Conservation (phyloP, 2,888 invertebrate species). For the Polylopha cassiicola region DNA sequence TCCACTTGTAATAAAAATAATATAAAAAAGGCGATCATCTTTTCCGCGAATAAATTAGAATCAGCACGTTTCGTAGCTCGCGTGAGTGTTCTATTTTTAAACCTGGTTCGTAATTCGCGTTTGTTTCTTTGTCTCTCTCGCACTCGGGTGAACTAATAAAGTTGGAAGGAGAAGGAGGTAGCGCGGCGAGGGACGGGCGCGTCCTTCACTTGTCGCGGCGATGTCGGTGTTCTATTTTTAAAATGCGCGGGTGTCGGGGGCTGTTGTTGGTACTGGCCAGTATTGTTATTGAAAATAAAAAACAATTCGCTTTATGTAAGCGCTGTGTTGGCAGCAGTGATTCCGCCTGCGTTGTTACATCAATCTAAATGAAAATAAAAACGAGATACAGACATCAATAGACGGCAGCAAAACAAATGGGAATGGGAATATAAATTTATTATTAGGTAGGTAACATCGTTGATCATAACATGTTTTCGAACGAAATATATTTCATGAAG, state of each 20-base stretch:
- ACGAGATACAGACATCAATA: too few species aligned
- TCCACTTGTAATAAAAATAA: too few species aligned
- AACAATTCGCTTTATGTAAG: slow-evolving; percentile 6
- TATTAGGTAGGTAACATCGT: too few species aligned
- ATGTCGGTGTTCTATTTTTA: slow-evolving; percentile 48
- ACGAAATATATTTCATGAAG: too few species aligned
- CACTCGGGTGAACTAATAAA: slow-evolving; percentile 18
- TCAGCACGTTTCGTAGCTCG: slow-evolving; percentile 52
- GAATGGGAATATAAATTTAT: too few species aligned
- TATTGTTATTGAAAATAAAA: slow-evolving; percentile 16
- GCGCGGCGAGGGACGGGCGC: slow-evolving; percentile 38
- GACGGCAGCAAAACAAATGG: too few species aligned
- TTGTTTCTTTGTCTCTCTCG: slow-evolving; percentile 38
- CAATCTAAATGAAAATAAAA: too few species aligned
- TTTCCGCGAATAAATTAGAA: slow-evolving; percentile 41
- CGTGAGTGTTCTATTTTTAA: slow-evolving; percentile 65
- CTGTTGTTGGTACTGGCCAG: slow-evolving; percentile 21
- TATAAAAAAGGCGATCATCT: slow-evolving; percentile 12
- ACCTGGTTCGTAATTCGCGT: slow-evolving; percentile 46
- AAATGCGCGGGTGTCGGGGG: slow-evolving; percentile 28
- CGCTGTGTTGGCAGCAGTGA: background rate
- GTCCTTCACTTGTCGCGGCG: slow-evolving; percentile 67
- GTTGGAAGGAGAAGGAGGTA: slow-evolving; percentile 36
- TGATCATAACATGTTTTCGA: too few species aligned
- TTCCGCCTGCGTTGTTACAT: background rate